Evolutionary conservation across 2,113 vertebrate genomes (phyloP), one percentile per base, ranked within the genome.

Genomic region (Chloroceryle aenea): DNA sequence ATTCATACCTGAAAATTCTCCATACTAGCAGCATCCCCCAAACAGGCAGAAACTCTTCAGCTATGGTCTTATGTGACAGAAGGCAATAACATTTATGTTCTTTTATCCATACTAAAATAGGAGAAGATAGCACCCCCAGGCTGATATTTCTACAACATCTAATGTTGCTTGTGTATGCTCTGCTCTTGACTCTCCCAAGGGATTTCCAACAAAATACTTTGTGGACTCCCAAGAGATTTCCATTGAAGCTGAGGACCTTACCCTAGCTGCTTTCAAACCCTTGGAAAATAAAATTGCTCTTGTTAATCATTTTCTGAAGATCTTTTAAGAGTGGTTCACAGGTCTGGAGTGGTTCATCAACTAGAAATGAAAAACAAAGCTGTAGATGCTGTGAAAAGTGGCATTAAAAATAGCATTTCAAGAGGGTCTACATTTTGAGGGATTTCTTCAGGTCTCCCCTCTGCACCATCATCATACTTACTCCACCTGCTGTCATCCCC

Each of bases 391-490:
- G 52, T 3, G 21, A 86, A 58, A 88, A 66, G 34, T 1, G 58
- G 25, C 6, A 50, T 1, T 53, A 59, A 52, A 79, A 91, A 12
- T 3, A 52, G 30, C 27, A 73, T 79, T 66, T 17, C 13, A 9
- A 56, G 53, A 47, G 8, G 30, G 32, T 40, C 18, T 55, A 29
- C 30, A 61, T 19, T 14, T 67, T 29, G n/a, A 90, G 17, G 11
- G 29, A 27, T 22, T 81, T 81, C 63, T 90, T 69, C 34, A 9
- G 47, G 53, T 83, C 48, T 64, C 40, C 18, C 19, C 79, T n/a
- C 40, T 22, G 42, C 47, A 80, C 34, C 62, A 47, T 17, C 71
- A 59, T 25, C 82, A 76, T 88, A 95, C 92, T 96, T 92, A 95
- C 91, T 95, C 25, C 67, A 91, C 56, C 21, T 69, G 59, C 50